Evolutionary conservation across 2,113 vertebrate genomes (phyloP).

Genomic region (Ceyx cyanopectus): DNA sequence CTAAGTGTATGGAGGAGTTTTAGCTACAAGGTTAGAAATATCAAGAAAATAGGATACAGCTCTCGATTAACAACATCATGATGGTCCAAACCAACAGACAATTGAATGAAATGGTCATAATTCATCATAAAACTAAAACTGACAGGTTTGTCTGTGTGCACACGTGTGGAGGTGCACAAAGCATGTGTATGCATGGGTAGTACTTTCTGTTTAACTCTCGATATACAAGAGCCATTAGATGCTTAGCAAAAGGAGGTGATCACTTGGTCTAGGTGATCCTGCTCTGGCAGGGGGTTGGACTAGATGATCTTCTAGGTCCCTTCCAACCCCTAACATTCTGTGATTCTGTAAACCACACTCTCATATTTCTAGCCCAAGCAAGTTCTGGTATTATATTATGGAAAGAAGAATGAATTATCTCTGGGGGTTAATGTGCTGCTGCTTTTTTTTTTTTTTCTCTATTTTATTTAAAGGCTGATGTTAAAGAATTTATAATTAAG

Average conservation of each 20-base stretch:
- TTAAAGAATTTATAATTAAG: constrained; percentile 63
- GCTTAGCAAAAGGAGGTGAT: background rate
- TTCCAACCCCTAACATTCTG: no score
- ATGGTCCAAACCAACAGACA: background rate
- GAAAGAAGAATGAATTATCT: constrained; percentile 4
- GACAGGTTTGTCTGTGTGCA: rapidly evolving
- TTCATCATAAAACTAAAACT: background rate
- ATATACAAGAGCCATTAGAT: background rate
- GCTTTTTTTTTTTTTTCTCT: background rate
- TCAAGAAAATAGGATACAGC: background rate
- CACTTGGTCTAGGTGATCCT: no score
- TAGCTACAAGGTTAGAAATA: background rate
- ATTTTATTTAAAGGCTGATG: constrained; percentile 16
- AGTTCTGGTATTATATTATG: background rate
- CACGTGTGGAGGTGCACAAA: background rate
- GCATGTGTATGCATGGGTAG: background rate
- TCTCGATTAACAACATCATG: background rate
- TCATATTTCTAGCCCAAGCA: background rate
- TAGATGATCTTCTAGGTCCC: no score
- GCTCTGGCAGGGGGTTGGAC: no score
- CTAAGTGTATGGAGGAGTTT: background rate
- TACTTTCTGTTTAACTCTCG: background rate
- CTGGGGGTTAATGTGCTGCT: constrained; percentile 38
- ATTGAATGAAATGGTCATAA: background rate
- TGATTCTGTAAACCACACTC: background rate